A percentile compares a stretch with the other conserved stretches of the same genome.
phyloP scores from a whole-genome alignment of 2,888 invertebrate genomes.

The Tenodera sinensis region DNA sequence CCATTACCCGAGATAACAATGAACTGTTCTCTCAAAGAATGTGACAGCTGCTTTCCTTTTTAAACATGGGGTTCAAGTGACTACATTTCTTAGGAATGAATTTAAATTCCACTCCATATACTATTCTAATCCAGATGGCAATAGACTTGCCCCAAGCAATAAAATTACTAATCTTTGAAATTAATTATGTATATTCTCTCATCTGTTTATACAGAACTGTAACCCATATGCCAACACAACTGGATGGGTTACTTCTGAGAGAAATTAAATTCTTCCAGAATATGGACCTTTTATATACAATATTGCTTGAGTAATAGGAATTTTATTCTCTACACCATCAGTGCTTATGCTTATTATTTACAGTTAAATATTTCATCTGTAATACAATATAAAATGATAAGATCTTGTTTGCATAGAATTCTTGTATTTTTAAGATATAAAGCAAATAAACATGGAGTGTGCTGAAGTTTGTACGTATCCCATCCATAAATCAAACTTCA shows the following conservation, averaged over 20 bases:
- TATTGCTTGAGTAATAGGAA: constrained; percentile 1
- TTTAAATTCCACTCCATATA: not conserved
- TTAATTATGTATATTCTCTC: not conserved
- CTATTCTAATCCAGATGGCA: not conserved
- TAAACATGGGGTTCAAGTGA: not conserved
- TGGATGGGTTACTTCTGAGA: not conserved
- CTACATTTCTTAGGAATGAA: not conserved
- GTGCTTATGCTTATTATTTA: not conserved
- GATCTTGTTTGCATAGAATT: not conserved
- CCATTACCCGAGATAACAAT: not conserved
- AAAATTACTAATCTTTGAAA: not conserved
- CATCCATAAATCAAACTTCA: not conserved
- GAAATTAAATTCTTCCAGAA: not conserved
- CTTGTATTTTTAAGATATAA: not conserved
- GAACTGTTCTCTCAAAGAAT: not conserved
- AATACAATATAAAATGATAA: not conserved
- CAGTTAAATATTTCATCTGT: not conserved
- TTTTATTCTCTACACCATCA: not conserved
- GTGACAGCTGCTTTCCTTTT: not conserved
- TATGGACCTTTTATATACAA: not conserved
- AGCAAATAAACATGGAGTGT: not conserved
- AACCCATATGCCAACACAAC: not conserved
- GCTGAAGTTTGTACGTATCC: not conserved
- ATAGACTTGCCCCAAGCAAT: not conserved
- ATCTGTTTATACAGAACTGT: not conserved